Percentiles rank a stretch among this genome's conserved stretches.
phyloP scores from a whole-genome alignment of 2,797 vertebrate genomes.

The Acanthurus lineatus region DNA sequence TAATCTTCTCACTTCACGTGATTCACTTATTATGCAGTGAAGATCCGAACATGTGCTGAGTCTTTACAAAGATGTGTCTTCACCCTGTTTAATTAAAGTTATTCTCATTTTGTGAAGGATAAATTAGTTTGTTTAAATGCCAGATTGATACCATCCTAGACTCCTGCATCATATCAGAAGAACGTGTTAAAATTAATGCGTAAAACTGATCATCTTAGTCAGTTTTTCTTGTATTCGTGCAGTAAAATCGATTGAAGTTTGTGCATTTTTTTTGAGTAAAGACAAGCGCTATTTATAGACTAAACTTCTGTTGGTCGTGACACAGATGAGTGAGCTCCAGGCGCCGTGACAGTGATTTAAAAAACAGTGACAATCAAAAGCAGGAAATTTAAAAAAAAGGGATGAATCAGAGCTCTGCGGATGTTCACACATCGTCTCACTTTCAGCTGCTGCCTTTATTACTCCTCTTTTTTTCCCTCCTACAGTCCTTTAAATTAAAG shows the following conservation, averaged over 20 bases:
- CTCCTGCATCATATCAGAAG: too few species aligned
- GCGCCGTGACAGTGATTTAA: background rate
- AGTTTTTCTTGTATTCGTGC: too few species aligned
- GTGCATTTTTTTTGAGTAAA: background rate
- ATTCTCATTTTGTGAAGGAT: too few species aligned
- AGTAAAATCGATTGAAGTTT: background rate
- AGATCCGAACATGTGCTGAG: too few species aligned
- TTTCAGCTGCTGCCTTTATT: background rate
- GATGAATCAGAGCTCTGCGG: slow-evolving; percentile 7
- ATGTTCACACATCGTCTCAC: background rate
- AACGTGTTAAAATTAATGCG: too few species aligned
- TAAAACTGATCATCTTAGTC: too few species aligned
- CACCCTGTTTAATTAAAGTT: too few species aligned
- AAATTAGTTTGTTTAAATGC: too few species aligned
- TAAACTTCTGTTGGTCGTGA: background rate
- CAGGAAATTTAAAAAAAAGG: background rate
- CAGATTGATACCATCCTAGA: too few species aligned
- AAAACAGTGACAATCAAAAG: slow-evolving; percentile 8
- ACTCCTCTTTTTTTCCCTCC: background rate
- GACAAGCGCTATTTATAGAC: background rate
- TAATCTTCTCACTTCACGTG: background rate
- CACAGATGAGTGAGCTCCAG: background rate
- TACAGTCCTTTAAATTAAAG: background rate
- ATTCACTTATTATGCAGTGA: background rate
- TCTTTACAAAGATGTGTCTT: too few species aligned